A percentile compares a stretch with the other conserved stretches of the same genome.
Conservation (phyloP, 1,140 invertebrate species). For the Trichonephila clavipes region DNA sequence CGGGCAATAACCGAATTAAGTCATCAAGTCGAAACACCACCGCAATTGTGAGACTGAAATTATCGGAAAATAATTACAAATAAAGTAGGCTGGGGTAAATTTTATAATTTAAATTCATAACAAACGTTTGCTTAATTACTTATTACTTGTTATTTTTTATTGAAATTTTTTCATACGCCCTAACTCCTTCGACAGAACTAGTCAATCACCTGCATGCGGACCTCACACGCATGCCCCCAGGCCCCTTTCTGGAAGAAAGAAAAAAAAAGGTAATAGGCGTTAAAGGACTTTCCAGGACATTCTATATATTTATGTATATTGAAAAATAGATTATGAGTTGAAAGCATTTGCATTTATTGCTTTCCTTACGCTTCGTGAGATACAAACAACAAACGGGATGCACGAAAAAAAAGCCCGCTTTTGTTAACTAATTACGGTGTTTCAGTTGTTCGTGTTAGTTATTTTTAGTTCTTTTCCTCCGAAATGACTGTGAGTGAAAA, state of each 20-base stretch:
- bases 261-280: background rate
- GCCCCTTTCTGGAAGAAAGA: background rate
- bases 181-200: background rate
- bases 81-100: too few species aligned
- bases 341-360: background rate
- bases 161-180: too few species aligned
- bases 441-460: background rate
- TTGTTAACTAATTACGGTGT: slow-evolving; percentile 19
- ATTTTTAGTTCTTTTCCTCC: background rate
- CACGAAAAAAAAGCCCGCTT: background rate
- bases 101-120: too few species aligned
- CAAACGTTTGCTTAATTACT: too few species aligned
- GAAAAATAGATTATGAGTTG: background rate
- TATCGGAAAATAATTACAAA: too few species aligned
- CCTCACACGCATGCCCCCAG: background rate
- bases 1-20: too few species aligned
- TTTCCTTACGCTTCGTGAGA: background rate
- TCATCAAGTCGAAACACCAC: too few species aligned
- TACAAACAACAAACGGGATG: background rate
- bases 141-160: too few species aligned
- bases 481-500: too few species aligned
- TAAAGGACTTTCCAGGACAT: too few species aligned
- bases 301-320: too few species aligned
- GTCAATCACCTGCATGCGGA: background rate
- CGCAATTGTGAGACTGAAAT: too few species aligned